These are phyloP conservation scores for Conger conger DNA, from an alignment of 2,113 vertebrate species.

Conservation along the genomic window DNA sequence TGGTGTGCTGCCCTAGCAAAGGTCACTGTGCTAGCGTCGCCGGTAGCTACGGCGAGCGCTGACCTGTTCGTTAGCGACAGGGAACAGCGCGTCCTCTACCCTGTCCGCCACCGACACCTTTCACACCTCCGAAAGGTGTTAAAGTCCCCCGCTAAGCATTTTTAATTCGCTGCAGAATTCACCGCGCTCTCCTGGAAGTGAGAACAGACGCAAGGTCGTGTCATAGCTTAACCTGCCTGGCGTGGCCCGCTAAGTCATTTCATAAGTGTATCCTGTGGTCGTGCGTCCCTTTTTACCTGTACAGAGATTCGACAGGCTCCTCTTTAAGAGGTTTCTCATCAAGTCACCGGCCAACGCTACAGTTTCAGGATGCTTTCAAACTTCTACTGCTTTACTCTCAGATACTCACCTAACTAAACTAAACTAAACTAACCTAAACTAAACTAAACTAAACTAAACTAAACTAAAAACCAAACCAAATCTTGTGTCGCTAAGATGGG, in stretches of 20 bases:
- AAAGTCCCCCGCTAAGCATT: background rate
- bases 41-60: background rate
- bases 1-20: background rate
- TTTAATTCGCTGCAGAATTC: background rate
- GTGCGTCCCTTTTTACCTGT: background rate
- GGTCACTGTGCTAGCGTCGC: background rate
- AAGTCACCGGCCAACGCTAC: too few species aligned
- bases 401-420: too few species aligned
- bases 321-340: too few species aligned
- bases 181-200: background rate
- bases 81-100: background rate
- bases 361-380: too few species aligned
- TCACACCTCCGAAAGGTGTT: background rate
- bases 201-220: background rate
- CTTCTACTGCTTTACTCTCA: too few species aligned
- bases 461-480: too few species aligned
- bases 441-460: too few species aligned
- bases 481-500: too few species aligned
- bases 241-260: background rate
- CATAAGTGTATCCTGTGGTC: background rate
- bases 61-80: background rate
- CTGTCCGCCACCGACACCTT: background rate
- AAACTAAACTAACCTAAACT: too few species aligned
- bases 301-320: background rate
- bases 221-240: too few species aligned